Evolutionary conservation across 1,140 invertebrate genomes (phyloP).

Genomic region (Cherax destructor): DNA sequence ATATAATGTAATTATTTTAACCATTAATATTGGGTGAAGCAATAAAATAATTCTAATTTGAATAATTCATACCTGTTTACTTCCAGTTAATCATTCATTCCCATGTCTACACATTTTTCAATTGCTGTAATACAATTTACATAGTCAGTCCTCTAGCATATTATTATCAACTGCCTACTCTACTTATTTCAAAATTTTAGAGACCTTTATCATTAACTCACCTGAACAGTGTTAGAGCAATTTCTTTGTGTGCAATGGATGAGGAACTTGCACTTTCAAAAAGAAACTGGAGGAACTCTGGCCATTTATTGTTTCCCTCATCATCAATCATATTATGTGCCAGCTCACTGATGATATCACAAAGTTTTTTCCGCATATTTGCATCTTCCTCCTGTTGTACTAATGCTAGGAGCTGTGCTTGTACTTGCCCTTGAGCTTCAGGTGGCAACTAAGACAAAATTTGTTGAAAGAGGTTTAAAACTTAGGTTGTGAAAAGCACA

Average conservation of each 20-base stretch:
- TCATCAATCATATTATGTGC: slow-evolving; percentile 97
- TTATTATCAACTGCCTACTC: no score
- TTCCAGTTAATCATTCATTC: no score
- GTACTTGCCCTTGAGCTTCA: slow-evolving; percentile 88
- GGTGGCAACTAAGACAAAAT: slow-evolving; percentile 81
- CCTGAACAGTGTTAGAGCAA: slow-evolving; percentile 95
- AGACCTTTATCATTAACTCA: slow-evolving; percentile 75
- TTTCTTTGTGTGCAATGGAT: slow-evolving; percentile 90
- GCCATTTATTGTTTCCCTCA: slow-evolving; percentile 97
- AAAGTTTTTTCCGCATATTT: slow-evolving; percentile 89
- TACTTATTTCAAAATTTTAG: no score
- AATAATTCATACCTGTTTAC: no score
- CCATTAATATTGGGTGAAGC: no score
- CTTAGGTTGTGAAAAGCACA: background rate
- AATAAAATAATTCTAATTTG: no score
- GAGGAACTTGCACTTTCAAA: slow-evolving; percentile 94
- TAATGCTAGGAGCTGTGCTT: slow-evolving; percentile 88
- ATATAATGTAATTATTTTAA: no score
- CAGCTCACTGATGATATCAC: slow-evolving; percentile 95
- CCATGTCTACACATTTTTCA: no score
- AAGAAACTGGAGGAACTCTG: slow-evolving; percentile 96
- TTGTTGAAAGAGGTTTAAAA: background rate
- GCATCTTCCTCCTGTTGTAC: slow-evolving; percentile 88
- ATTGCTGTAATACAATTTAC: no score
- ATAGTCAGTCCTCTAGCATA: no score